A percentile compares a stretch with the other conserved stretches of the same genome.
Conservation (phyloP, 1,140 invertebrate species). For the Manduca sexta region DNA sequence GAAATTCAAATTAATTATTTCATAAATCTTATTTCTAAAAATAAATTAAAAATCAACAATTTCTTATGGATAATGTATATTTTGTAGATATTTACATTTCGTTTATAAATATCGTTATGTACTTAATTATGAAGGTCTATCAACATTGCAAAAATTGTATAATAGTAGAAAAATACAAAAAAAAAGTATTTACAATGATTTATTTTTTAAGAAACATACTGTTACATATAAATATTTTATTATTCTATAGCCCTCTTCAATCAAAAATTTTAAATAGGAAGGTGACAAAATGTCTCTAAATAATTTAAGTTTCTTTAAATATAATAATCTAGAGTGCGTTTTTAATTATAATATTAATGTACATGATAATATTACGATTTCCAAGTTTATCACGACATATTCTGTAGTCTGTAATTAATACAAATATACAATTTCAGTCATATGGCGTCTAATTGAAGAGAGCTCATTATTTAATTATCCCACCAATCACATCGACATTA, state of each 20-base stretch:
- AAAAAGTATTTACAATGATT: slow-evolving; percentile 1
- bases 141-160: background rate
- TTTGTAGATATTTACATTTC: slow-evolving; percentile 4
- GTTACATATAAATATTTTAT: slow-evolving; percentile 1
- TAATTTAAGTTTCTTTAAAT: no score
- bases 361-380: no score
- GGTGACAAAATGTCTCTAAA: no score
- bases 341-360: no score
- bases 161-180: slow-evolving; percentile 3
- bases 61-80: background rate
- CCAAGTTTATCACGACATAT: no score
- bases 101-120: slow-evolving; percentile 3
- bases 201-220: background rate
- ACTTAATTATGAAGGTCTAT: background rate
- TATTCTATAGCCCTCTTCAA: slow-evolving; percentile 1
- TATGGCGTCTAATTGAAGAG: no score
- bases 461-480: no score
- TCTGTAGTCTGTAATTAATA: no score
- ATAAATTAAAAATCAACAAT: background rate
- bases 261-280: background rate
- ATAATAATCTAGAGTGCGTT: no score
- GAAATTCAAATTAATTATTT: no score
- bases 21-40: background rate
- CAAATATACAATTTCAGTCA: no score
- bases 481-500: no score